These are phyloP conservation scores for Melanotaenia trifasciata DNA, from an alignment of 2,797 vertebrate genomes.

Conservation along the genomic window DNA sequence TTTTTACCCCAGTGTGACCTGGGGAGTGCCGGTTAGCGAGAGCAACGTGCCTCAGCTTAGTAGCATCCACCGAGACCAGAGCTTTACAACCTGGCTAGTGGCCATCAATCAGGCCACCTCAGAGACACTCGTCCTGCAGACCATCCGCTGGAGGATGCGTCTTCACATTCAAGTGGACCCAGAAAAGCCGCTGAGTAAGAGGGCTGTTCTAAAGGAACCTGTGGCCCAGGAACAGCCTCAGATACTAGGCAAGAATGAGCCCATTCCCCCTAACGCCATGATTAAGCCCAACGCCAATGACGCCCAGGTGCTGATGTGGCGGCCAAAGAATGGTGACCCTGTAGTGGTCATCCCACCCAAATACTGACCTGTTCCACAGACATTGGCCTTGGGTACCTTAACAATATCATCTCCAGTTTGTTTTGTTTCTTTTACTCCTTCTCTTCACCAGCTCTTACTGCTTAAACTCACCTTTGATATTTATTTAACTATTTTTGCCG, in stretches of 20 bases:
- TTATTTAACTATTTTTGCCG: constrained; percentile 34
- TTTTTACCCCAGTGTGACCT: constrained; percentile 99
- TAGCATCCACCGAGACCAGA: constrained; percentile 94
- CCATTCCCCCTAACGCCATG: constrained; percentile 93
- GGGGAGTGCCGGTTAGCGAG: constrained; percentile 95
- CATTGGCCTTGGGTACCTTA: constrained; percentile 73
- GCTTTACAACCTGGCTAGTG: constrained; percentile 98
- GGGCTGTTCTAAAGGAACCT: constrained; percentile 90
- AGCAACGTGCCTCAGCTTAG: constrained; percentile 94
- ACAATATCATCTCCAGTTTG: constrained; percentile 55
- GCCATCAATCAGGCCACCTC: constrained; percentile 91
- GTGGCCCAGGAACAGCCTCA: constrained; percentile 92
- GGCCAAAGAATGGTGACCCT: constrained; percentile 89
- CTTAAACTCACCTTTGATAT: constrained; percentile 44
- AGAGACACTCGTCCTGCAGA: constrained; percentile 93
- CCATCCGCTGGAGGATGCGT: constrained; percentile 95
- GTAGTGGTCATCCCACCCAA: constrained; percentile 97
- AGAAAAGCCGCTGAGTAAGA: constrained; percentile 88
- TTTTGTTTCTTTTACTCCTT: constrained; percentile 36
- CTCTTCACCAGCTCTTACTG: constrained; percentile 60
- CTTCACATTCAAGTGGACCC: constrained; percentile 93
- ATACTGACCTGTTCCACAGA: constrained; percentile 78
- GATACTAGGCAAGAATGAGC: constrained; percentile 92
- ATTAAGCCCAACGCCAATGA: constrained; percentile 99
- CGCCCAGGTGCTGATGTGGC: constrained; percentile 99